Base-by-base conservation (phyloP, 92 coral and sea anemone species). In the Micromussa lordhowensis region DNA sequence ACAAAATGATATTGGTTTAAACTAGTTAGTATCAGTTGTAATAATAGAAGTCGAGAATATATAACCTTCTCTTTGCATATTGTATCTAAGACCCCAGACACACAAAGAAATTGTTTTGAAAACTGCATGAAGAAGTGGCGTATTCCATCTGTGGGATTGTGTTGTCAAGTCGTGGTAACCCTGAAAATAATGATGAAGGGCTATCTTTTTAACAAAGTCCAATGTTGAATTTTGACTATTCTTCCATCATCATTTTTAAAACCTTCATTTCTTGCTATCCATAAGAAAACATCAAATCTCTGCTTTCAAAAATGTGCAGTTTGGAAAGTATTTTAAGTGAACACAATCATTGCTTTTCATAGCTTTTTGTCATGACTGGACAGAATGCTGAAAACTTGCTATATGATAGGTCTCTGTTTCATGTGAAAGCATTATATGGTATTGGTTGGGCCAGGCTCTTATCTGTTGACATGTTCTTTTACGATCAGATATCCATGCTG, bases 11-110 rank as follows among this genome's bases (percentile, higher is more conserved):
- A 22, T 61, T 21, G 73, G 36, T 63, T 64, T 26, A 44, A 44
- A 16, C 28, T 68, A 68, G 85, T 8, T 64, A n/a, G 85, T n/a
- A 44, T 44, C 21, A 3, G 69, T 79, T 68, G 36, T 68, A 68
- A 40, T 82, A 29, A 66, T 64, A 40, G 13, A n/a, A 1, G 75
- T 64, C 15, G 16, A 68, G 38, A 36, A 35, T 38, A 32, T 19
- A 82, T 22, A 66, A 26, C 68, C 58, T 28, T 68, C 58, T 36
- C 51, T 64, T 13, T 10, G 24, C n/a, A 0, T 63, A 7, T 48
- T 48, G 29, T 30, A 48, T 66, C 36, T 26, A 17, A 38, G 76
- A 31, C 18, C 66, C 66, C 15, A 49, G 24, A 69, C n/a, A 28
- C 71, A 66, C 34, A 28, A 22, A 18, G n/a, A 22, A 63, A 63